A percentile compares a stretch with the other conserved stretches of the same genome.
Conservation (phyloP, 2,888 invertebrate genomes). For the Drosophila pseudotalamancana region DNA sequence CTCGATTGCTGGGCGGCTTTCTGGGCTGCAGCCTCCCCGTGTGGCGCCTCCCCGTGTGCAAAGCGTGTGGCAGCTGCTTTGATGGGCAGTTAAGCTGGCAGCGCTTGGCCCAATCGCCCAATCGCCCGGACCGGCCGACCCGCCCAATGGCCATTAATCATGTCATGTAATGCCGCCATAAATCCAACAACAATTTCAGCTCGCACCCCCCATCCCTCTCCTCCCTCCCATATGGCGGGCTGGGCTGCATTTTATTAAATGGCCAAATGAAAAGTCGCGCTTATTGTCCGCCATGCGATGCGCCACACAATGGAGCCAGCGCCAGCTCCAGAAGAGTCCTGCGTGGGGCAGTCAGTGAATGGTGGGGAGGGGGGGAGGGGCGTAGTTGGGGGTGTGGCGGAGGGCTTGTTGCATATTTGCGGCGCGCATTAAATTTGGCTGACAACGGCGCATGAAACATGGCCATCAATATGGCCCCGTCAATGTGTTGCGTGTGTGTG, state of each 20-base stretch:
- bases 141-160: constrained; percentile 72
- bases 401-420: constrained; percentile 67
- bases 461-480: constrained; percentile 76
- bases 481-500: constrained; percentile 42
- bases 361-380: not conserved
- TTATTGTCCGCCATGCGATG: constrained; percentile 63
- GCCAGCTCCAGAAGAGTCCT: constrained; percentile 22
- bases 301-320: constrained; percentile 28
- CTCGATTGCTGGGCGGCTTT: constrained; percentile 19
- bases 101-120: constrained; percentile 3
- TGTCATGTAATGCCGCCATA: constrained; percentile 82
- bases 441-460: constrained; percentile 79
- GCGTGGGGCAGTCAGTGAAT: not conserved
- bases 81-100: constrained; percentile 54
- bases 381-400: not conserved
- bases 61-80: constrained; percentile 50
- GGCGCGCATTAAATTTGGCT: constrained; percentile 79
- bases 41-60: not conserved
- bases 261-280: constrained; percentile 80
- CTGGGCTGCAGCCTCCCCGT: not conserved
- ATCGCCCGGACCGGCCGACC: not conserved
- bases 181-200: constrained; percentile 79
- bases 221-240: constrained; percentile 29
- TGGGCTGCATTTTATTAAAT: constrained; percentile 78
- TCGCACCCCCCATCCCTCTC: not conserved